Base-by-base conservation (phyloP, 2,113 vertebrate species). In the Heteronetta atricapilla region DNA sequence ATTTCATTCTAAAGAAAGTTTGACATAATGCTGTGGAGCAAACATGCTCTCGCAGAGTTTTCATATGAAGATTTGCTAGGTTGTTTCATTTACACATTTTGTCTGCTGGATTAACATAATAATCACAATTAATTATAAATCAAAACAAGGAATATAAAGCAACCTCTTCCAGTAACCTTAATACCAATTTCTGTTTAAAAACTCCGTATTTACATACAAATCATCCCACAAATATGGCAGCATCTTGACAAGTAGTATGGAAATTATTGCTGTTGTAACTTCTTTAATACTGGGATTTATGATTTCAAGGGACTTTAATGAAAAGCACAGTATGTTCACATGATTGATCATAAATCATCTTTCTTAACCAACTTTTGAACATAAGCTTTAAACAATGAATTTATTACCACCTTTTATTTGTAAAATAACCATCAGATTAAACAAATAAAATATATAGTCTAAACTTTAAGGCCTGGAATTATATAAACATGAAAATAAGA, bases 1-100 rank as follows among this genome's bases (percentile, higher is more conserved):
- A 80, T 38, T 87, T 68, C 42, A 34, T 50, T 55, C 66, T 50
- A 52, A 53, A 90, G 23, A 28, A 89, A 26, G 67, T 56, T n/a
- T 23, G 21, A 42, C 25, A 5, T 7, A 66, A 53, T 23, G 64
- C 10, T 8, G 68, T 52, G 6, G 58, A 82, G 22, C 44, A 85
- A 67, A 72, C 11, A 82, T 53, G 55, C 33, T 56, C 82, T 21
- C 6, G 19, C 44, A 42, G 17, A 55, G 19, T 79, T 92, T 80
- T 86, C 42, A 44, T 6, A 25, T 90, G 76, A 88, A 93, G 28
- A 21, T 89, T 95, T 95, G 21, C 40, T 76, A 82, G 15, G 6
- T 56, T 81, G 31, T 68, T 96, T 92, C 94, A 69, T 96, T 83
- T 95, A 88, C 86, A 95, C 74, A 60, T 91, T 80, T 16, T 88